Evolutionary conservation across 2,113 vertebrate species (phyloP), one percentile per base, ranked within the genome.

Genomic region (Pygoscelis antarcticus): DNA sequence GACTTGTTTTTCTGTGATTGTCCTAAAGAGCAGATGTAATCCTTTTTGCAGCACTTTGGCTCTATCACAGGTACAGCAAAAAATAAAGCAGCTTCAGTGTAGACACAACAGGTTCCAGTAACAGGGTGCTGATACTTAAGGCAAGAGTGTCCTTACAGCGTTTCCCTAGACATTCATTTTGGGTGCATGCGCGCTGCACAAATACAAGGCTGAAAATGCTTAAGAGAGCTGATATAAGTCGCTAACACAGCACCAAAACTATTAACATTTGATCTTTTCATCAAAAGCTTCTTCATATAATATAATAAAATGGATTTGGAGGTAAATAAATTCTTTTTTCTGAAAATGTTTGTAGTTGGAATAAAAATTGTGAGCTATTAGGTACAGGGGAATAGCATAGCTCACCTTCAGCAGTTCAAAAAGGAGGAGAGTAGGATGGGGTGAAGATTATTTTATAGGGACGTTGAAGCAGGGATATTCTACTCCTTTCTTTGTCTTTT

Each of bases 1-100:
- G 68, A 55, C 36, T 89, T 75, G 19, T 57, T 96, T 88, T 89
- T 30, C 52, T 87, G 51, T 75, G 32, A 10, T 75, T 91, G 15
- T 29, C 26, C 75, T 82, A 64, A 79, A 58, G 22, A 32, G 9
- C 18, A 93, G 52, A 87, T 61, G 7, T 6, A 91, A 78, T 71
- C 17, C 16, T 54, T 90, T 88, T 75, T 81, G 34, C 32, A 89
- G 38, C 18, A 36, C 34, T 89, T 76, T 76, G 52, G 29, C 65
- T 84, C 30, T 92, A 6, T 58, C 51, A 83, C 27, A 83, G 36
- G 54, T 95, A 81, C 11, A 83, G 40, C 17, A 80, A 58, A 86
- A 93, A 57, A 51, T 29, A 68, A 89, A 77, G 16, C 25, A 83
- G 5, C 16, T 87, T 89, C 46, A 55, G 7, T 54, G 36, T 29